Evolutionary conservation across 1,140 invertebrate genomes (phyloP).

Genomic region (Parasteatoda tepidariorum): DNA sequence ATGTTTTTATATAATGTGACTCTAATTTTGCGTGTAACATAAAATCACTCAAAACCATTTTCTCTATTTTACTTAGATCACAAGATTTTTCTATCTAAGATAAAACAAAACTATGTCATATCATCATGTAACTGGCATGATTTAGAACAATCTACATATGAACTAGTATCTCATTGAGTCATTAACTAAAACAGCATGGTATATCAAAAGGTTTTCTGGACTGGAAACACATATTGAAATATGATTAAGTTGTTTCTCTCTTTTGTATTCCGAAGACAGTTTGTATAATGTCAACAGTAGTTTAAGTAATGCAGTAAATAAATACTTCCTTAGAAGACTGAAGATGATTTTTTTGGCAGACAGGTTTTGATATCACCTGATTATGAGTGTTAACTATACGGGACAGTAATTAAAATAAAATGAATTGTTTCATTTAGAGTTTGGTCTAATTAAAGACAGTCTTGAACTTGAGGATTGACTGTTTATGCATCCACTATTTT

Average conservation of each 20-base stretch:
- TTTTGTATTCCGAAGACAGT: neutral
- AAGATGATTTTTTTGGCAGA: neutral
- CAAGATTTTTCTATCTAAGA: neutral
- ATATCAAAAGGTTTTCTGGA: neutral
- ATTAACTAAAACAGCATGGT: neutral
- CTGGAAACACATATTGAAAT: neutral
- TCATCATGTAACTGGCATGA: neutral
- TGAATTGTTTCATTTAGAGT: constrained; percentile 33
- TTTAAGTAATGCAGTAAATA: neutral
- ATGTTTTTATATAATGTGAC: neutral
- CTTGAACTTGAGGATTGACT: constrained; percentile 22
- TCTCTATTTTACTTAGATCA: neutral
- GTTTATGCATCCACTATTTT: constrained; percentile 38
- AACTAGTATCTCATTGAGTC: neutral
- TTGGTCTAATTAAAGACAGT: constrained; percentile 32
- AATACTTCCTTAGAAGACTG: neutral
- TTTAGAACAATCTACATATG: neutral
- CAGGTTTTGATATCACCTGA: neutral
- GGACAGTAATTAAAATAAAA: neutral
- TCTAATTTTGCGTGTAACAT: neutral
- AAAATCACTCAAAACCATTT: neutral
- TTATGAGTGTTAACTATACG: constrained; percentile 4
- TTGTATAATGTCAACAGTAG: neutral
- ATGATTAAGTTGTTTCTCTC: neutral
- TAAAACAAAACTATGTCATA: neutral